Conservation (phyloP, 2,888 invertebrate genomes). For the Pseudococcus viburni region DNA sequence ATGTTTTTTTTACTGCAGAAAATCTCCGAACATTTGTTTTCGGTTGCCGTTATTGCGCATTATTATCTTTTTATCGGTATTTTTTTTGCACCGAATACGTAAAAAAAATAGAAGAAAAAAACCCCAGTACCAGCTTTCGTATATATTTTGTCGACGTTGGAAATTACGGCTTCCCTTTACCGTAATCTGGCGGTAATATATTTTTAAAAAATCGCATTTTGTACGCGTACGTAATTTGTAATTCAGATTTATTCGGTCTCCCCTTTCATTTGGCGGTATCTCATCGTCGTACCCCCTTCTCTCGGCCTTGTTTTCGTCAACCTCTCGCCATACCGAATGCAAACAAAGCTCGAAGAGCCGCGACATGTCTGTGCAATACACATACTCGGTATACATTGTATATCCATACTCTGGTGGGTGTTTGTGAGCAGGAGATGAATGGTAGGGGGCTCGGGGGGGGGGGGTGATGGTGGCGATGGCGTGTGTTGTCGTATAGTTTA, state of each 20-base stretch:
- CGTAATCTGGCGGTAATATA: conserved; percentile 55
- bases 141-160: conserved; percentile 43
- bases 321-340: conserved; percentile 1
- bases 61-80: conserved; percentile 57
- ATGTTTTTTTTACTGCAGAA: conserved; percentile 43
- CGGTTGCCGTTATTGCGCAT: conserved; percentile 54
- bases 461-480: background rate
- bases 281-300: background rate
- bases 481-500: conserved; percentile 13
- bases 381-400: background rate
- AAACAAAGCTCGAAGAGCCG: conserved; percentile 23
- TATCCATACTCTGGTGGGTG: too few species aligned
- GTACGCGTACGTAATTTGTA: conserved; percentile 52
- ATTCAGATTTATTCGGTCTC: conserved; percentile 50
- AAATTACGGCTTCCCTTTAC: conserved; percentile 51
- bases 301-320: conserved; percentile 3
- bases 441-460: background rate
- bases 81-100: background rate
- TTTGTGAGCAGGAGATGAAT: too few species aligned
- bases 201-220: conserved; percentile 55
- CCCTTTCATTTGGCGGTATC: conserved; percentile 39
- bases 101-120: background rate
- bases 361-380: conserved; percentile 47
- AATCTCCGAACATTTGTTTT: conserved; percentile 53
- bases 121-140: conserved; percentile 32